These are phyloP conservation scores for Phalacrocorax pelagicus DNA, from an alignment of 2,113 vertebrate species.

Conservation along the genomic window DNA sequence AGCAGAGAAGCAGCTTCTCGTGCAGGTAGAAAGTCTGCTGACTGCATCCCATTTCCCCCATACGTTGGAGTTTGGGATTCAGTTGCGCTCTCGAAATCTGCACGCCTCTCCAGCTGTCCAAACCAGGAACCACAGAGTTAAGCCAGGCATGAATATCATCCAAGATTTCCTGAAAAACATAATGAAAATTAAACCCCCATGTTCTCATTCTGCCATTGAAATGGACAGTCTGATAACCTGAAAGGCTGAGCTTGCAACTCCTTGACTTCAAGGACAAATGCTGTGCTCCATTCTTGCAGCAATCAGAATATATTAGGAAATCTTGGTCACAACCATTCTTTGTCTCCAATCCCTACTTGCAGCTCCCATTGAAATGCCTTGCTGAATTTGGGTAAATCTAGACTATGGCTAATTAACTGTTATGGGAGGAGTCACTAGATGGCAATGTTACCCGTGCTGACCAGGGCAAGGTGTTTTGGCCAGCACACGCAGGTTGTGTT, in stretches of 20 bases:
- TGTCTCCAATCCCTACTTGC: background rate
- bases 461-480: background rate
- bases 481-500: background rate
- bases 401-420: background rate
- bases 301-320: background rate
- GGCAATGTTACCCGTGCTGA: slow-evolving; percentile 29
- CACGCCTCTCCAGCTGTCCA: background rate
- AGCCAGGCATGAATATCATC: background rate
- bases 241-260: background rate
- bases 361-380: background rate
- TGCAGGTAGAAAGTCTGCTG: background rate
- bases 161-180: background rate
- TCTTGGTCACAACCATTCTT: background rate
- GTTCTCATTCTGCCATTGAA: background rate
- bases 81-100: background rate
- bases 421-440: slow-evolving; percentile 34
- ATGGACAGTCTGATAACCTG: background rate
- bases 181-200: background rate
- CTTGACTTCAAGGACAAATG: background rate
- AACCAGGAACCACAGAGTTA: background rate
- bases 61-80: background rate
- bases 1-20: background rate
- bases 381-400: background rate
- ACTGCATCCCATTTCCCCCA: background rate
- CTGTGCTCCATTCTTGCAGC: background rate